These are phyloP conservation scores for Diprion similis DNA, from an alignment of 1,140 invertebrate species.

Conservation along the genomic window DNA sequence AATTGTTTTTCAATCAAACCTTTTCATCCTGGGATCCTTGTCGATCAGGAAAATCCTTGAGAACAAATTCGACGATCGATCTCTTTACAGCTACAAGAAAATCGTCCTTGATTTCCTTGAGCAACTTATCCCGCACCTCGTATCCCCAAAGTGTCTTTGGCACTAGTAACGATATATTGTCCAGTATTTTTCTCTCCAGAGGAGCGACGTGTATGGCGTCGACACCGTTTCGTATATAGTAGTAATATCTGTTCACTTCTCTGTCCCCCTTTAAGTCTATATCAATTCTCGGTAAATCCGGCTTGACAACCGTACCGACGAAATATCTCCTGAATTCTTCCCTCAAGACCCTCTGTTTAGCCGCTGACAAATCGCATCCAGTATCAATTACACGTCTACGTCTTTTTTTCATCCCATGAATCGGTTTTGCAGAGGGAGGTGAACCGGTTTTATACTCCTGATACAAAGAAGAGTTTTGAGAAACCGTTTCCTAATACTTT, in stretches of 20 bases:
- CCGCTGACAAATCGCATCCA: no score
- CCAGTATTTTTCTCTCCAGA: constrained; percentile 69
- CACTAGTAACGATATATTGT: constrained; percentile 61
- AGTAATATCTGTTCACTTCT: constrained; percentile 82
- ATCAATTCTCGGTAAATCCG: constrained; percentile 42
- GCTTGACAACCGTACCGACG: constrained; percentile 74
- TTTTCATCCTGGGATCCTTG: constrained; percentile 10
- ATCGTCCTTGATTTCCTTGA: constrained; percentile 78
- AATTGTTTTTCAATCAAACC: background rate
- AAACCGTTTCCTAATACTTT: no score
- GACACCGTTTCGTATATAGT: constrained; percentile 88
- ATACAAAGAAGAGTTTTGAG: no score
- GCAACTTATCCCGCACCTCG: constrained; percentile 63
- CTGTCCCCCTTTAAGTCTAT: constrained; percentile 62
- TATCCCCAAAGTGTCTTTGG: constrained; percentile 64
- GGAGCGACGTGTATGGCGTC: constrained; percentile 87
- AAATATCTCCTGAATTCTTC: constrained; percentile 82
- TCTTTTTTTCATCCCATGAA: no score
- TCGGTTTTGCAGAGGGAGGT: no score
- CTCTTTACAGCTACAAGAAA: constrained; percentile 87
- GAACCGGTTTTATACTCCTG: no score
- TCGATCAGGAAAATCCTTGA: constrained; percentile 69
- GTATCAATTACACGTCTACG: no score
- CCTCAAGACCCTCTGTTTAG: constrained; percentile 37
- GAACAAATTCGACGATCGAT: constrained; percentile 84